These are phyloP conservation scores for Cuculus canorus DNA, from an alignment of 2,797 vertebrate genomes.

Conservation along the genomic window DNA sequence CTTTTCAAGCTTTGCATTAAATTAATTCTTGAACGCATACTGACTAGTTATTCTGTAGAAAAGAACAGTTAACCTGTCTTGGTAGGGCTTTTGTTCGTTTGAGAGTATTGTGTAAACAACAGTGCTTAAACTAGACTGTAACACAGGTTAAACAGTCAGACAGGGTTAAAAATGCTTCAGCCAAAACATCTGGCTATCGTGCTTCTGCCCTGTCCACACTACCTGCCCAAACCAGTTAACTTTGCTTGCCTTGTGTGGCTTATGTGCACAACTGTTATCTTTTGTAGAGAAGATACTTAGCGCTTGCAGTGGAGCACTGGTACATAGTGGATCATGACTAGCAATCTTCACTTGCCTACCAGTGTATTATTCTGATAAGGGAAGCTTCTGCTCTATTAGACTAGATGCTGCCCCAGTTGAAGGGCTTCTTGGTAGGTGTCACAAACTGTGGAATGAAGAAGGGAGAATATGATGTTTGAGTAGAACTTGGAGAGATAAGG, in stretches of 20 bases:
- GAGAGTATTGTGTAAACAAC: not conserved
- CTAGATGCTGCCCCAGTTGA: not conserved
- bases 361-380: not conserved
- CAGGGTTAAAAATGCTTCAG: not conserved
- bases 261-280: not conserved
- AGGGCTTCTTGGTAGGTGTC: not conserved
- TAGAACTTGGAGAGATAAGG: not conserved
- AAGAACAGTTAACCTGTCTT: not conserved
- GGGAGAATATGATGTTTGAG: not conserved
- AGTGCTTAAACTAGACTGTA: not conserved
- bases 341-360: accelerated
- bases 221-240: not conserved
- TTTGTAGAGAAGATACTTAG: not conserved
- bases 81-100: not conserved
- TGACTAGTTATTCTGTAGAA: not conserved
- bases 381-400: not conserved
- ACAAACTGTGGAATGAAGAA: not conserved
- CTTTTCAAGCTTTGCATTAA: not conserved
- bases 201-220: not conserved
- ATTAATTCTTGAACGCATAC: not conserved
- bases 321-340: not conserved
- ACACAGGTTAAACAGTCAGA: not conserved
- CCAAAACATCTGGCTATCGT: not conserved
- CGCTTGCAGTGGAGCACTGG: accelerated
- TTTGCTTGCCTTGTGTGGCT: not conserved